Evolutionary conservation across 2,113 vertebrate species (phyloP), one percentile per base, ranked within the genome.

Genomic region (Synchiropus splendidus): DNA sequence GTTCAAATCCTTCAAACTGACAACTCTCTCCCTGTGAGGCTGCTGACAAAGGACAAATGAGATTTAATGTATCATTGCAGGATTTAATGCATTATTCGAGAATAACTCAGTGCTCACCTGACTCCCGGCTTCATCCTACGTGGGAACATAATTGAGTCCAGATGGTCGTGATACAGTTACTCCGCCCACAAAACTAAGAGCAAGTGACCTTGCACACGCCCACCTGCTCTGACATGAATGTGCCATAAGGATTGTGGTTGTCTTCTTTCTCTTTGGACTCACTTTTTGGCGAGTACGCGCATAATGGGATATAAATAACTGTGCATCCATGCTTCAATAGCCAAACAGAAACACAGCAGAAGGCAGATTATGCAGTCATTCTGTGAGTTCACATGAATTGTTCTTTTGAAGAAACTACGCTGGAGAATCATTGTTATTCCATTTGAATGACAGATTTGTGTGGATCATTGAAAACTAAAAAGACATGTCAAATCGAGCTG

Each of bases 171-270:
- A 35, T 39, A 9, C 42, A 51, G 18, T 40, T 15, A 27, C 17
- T 39, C 36, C 54, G 18, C 38, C 37, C 48, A 38, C 34, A 36
- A 61, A 61, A 60, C 49, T 39, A 35, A 51, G 61, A 27, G 70
- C 64, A 63, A 73, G 64, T 72, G 67, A 70, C 64, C 71, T 13
- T 39, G 47, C 58, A 55, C 27, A 55, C 27, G 32, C 67, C 64
- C 60, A 69, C 64, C 69, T 70, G 71, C 42, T 61, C 68, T 43
- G 48, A 68, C 61, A 64, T 6, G 2, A 51, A 32, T 36, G 44
- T 18, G 40, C 68, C 70, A 72, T 63, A 72, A 72, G 74, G 62
- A 63, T 39, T 33, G 48, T 51, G 48, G 40, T 55, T 64, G 54
- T 70, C 63, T 67, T 55, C 48, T 42, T 27, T 48, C 37, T 51